phyloP scores from a whole-genome alignment of 2,113 vertebrate genomes.

The Microcebus tavaratra region DNA sequence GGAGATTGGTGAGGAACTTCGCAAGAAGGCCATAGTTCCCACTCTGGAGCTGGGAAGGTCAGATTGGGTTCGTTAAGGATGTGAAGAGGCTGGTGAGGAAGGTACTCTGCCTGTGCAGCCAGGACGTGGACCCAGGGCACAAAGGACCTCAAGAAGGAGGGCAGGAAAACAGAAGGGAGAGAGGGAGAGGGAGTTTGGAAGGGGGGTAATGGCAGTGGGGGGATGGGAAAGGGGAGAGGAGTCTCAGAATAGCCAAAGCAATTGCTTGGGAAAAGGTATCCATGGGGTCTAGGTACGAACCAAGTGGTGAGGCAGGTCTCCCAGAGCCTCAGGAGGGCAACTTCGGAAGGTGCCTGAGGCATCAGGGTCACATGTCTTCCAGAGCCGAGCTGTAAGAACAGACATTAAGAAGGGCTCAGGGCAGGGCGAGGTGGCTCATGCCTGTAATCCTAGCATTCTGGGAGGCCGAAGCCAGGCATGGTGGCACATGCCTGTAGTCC shows the following conservation, averaged over 20 bases:
- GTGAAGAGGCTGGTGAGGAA: neutral
- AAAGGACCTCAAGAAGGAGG: neutral
- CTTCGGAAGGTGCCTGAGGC: conserved; percentile 84
- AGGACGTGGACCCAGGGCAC: neutral
- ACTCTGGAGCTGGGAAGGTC: conserved; percentile 82
- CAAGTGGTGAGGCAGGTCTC: conserved; percentile 87
- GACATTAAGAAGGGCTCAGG: neutral
- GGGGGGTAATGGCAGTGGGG: neutral
- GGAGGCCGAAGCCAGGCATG: too few relatives aligned
- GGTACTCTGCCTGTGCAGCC: neutral
- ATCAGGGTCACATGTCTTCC: conserved; percentile 86
- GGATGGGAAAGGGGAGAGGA: too few relatives aligned
- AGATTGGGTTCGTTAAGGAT: neutral
- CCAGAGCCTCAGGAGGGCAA: conserved; percentile 85
- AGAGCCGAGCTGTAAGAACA: conserved; percentile 83
- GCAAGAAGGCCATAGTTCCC: conserved; percentile 78
- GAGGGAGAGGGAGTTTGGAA: neutral
- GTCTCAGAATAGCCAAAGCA: neutral
- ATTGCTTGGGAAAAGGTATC: neutral
- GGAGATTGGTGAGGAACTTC: conserved; percentile 86
- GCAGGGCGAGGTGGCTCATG: too few relatives aligned
- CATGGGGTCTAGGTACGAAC: conserved; percentile 75
- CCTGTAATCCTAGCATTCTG: too few relatives aligned
- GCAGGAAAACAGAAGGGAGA: neutral
- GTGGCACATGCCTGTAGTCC: too few relatives aligned